Base-by-base conservation (phyloP, 2,113 vertebrate species). In the Phrynosoma platyrhinos region DNA sequence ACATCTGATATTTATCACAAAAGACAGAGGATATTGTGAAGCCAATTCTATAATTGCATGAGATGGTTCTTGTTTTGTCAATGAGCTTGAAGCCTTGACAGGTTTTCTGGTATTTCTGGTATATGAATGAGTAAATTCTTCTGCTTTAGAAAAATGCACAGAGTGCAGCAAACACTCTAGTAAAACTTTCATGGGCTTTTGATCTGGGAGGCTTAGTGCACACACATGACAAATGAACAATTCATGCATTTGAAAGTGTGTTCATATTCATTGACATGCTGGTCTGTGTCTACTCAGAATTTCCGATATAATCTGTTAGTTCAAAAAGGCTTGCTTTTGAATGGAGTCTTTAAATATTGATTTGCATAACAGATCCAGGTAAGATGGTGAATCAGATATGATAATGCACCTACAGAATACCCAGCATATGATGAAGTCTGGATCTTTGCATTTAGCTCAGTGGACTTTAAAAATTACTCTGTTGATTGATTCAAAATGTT, bases 141-240 rank as follows among this genome's bases (percentile, higher is more conserved):
- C 88, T 85, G 55, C 85, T 89, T 91, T 68, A 88, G 82, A 94
- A 84, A 80, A 83, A 88, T 76, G 77, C 83, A 91, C 83, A 72
- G 87, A 91, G 91, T 94, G 82, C 85, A 86, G 74, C 52, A 91
- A 84, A 84, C 79, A 90, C 83, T 89, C 84, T 76, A 81, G 71
- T 80, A 92, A 91, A 92, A 91, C 0, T 53, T 90, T 83, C 90
- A 88, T 87, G 82, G 79, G 68, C 69, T 89, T 91, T 94, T 93
- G 85, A 90, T 23, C 30, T 92, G 79, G 42, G 79, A 91, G 71
- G 85, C 66, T 86, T 71, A 83, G 81, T 68, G 82, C 71, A 87
- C 77, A 84, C 90, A 94, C 82, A 83, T 79, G 90, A 92, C 86
- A 85, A 0, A 90, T 94, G 90, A 94, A 93, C 92, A 94, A 95